These are phyloP conservation scores for Sitta carolinensis DNA, from an alignment of 2,797 vertebrate species.

Conservation along the genomic window DNA sequence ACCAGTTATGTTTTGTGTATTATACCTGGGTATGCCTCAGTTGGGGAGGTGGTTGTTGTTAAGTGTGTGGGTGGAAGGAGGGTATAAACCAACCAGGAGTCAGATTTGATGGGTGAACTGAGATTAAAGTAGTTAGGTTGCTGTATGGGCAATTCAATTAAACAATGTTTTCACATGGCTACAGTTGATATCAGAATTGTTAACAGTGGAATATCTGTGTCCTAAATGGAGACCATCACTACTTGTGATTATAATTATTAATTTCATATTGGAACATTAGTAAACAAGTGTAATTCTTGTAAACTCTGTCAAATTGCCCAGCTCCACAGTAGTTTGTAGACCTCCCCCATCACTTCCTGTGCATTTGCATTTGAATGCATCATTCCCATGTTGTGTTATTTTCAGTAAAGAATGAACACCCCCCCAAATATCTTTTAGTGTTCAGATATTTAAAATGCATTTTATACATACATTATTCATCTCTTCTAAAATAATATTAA, in stretches of 20 bases:
- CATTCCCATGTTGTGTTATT: not conserved
- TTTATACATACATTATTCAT: not conserved
- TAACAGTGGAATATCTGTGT: not conserved
- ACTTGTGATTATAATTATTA: not conserved
- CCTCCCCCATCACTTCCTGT: not conserved
- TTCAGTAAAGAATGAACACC: not conserved
- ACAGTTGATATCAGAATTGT: not conserved
- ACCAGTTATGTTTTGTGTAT: slow-evolving; percentile 60
- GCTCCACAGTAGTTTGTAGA: not conserved
- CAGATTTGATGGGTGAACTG: not conserved
- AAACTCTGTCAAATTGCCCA: not conserved
- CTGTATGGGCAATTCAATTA: not conserved
- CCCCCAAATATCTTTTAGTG: not conserved
- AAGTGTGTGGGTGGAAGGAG: slow-evolving; percentile 38
- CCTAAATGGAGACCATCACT: not conserved
- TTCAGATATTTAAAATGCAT: not conserved
- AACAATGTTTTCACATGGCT: not conserved
- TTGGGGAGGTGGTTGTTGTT: not conserved
- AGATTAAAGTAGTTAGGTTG: not conserved
- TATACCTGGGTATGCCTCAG: not conserved
- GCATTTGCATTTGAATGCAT: too few relatives aligned
- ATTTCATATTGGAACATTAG: not conserved
- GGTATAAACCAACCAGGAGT: not conserved
- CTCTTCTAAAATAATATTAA: not conserved
- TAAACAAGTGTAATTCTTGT: not conserved